Evolutionary conservation across 2,888 invertebrate genomes (phyloP), one percentile per base, ranked within the genome.

Genomic region (Isoperla grammatica): DNA sequence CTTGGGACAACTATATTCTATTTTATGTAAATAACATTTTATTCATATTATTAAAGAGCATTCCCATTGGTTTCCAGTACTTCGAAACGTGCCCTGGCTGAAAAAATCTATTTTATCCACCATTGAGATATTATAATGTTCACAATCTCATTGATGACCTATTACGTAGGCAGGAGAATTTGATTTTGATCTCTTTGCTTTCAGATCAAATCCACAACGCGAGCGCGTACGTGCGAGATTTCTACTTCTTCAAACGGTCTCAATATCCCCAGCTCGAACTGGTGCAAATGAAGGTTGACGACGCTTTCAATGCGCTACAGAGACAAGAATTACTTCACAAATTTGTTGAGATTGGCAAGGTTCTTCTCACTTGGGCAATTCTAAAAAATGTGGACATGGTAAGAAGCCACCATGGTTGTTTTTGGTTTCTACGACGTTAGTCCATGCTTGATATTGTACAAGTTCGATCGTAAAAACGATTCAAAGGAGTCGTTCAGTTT

Each of bases 281-380:
- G 62, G 87, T 96, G 3, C 87, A 93, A 68, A 92, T 98, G 92
- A 87, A 93, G 69, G 89, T 92, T 0, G 90, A 91, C 15, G 90
- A 90, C 57, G 98, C 98, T 0, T 91, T 90, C 71, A 83, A 88
- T 67, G 93, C 91, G 2, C 78, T 98, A 22, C 95, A 95, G 70
- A 85, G 87, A 60, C 93, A 95, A 69, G 96, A 97, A 69, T 78
- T 98, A 43, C 81, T 89, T 61, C 87, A 93, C 68, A 98, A 98
- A 73, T 95, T 97, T 72, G 90, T 96, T 0, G 99, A 99, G 76
- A 94, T 95, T 60, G 98, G 99, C 13, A 99, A 99, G 78, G 92
- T 93, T 0, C 79, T 92, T 59, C 76, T 93, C 2, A 93, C 92
- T 0, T 93, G 93, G 93, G 93, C 93, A 1, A 93, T 93, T 67